A percentile compares a stretch with the other conserved stretches of the same genome.
These are phyloP conservation scores for Camelus bactrianus DNA, from an alignment of 2,113 vertebrate genomes.

Conservation along the genomic window DNA sequence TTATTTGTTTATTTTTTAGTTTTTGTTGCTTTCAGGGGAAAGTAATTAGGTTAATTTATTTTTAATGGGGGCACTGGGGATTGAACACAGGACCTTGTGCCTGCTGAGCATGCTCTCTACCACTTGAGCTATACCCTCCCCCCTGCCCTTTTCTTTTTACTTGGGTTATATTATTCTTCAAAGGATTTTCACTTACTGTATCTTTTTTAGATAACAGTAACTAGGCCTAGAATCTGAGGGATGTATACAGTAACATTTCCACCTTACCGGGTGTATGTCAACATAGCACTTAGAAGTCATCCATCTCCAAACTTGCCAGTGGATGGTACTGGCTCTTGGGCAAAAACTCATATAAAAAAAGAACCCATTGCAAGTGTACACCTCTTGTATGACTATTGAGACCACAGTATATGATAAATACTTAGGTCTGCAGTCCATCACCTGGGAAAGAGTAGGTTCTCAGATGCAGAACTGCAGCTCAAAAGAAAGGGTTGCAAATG, in stretches of 20 bases:
- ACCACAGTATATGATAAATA: background rate
- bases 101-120: no score
- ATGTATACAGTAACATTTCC: background rate
- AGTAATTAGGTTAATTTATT: no score
- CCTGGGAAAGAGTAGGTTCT: background rate
- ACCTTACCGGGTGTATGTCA: background rate
- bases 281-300: background rate
- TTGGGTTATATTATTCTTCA: background rate
- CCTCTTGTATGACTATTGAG: background rate
- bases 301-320: background rate
- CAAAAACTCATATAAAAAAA: background rate
- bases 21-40: no score
- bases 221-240: background rate
- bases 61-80: no score
- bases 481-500: background rate
- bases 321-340: background rate
- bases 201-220: background rate
- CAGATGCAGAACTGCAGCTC: background rate
- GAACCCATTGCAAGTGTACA: background rate
- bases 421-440: background rate
- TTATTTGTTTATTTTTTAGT: background rate
- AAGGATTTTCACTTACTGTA: background rate
- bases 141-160: background rate
- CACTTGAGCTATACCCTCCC: no score
- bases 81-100: no score